Conservation (phyloP, 2,113 vertebrate genomes). For the Bos javanicus region DNA sequence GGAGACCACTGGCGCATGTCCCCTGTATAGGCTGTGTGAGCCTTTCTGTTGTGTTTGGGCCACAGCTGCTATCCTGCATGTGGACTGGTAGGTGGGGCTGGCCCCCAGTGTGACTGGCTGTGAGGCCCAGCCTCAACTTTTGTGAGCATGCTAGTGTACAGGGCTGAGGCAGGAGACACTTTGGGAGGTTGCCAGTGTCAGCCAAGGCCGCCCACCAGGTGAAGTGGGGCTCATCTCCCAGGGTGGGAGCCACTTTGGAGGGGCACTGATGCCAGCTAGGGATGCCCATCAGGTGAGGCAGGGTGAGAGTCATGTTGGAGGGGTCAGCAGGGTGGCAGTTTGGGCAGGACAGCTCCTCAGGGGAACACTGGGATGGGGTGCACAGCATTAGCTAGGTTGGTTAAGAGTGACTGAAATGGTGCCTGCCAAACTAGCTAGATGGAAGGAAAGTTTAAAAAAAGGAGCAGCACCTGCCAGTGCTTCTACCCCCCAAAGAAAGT, state of each 20-base stretch:
- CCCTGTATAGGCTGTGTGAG: not conserved
- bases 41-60: not conserved
- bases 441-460: not conserved
- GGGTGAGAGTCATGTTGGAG: not conserved
- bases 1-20: not conserved
- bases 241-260: not conserved
- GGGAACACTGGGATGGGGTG: not conserved
- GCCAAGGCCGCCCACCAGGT: not conserved
- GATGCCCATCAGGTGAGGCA: not conserved
- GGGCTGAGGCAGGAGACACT: not conserved
- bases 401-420: not conserved
- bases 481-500: not conserved
- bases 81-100: not conserved
- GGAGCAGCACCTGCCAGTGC: not conserved
- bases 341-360: not conserved
- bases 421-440: not conserved
- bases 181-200: not conserved
- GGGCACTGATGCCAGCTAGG: not conserved
- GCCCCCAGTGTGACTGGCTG: not conserved
- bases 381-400: not conserved
- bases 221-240: not conserved
- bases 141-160: not conserved
- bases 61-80: not conserved
- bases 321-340: not conserved
- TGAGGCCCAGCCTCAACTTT: not conserved